phyloP scores from a whole-genome alignment of 2,888 invertebrate genomes.

The Mesorhabditis belari region DNA sequence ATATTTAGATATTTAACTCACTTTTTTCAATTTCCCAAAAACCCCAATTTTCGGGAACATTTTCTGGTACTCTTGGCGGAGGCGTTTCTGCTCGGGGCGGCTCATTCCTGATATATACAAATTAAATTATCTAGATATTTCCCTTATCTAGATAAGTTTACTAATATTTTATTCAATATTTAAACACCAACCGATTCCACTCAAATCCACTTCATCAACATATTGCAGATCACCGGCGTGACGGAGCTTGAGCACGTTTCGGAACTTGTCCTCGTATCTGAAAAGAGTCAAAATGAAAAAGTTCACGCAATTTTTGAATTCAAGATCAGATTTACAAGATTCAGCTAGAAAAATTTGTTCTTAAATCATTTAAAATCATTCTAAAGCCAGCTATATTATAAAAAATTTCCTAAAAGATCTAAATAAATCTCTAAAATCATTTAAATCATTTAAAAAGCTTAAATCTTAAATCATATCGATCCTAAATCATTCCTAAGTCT shows the following conservation, averaged over 20 bases:
- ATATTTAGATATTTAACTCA: slow-evolving; percentile 6
- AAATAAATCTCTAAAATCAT: too few species aligned
- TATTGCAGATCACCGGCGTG: slow-evolving; percentile 59
- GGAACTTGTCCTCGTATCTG: slow-evolving; percentile 42
- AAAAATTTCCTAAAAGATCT: too few species aligned
- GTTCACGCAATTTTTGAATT: neutral
- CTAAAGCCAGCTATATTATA: too few species aligned
- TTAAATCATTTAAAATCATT: too few species aligned
- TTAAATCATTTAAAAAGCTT: too few species aligned
- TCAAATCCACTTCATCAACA: slow-evolving; percentile 83
- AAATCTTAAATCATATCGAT: too few species aligned
- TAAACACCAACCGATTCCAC: slow-evolving; percentile 77
- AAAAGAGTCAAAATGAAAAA: slow-evolving; percentile 7
- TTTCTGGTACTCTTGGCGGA: slow-evolving; percentile 86
- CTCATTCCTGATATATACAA: slow-evolving; percentile 36
- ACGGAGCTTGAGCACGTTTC: slow-evolving; percentile 40
- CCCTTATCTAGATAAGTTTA: slow-evolving; percentile 1
- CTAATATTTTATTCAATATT: neutral
- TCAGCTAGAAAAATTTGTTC: too few species aligned
- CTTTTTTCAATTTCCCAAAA: slow-evolving; percentile 41
- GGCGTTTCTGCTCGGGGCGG: slow-evolving; percentile 76
- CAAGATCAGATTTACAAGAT: too few species aligned
- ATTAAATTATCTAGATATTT: neutral
- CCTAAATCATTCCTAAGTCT: too few species aligned
- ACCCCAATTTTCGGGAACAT: slow-evolving; percentile 60